A percentile compares a stretch with the other conserved stretches of the same genome.
phyloP scores from a whole-genome alignment of 1,140 invertebrate genomes.

The Metaphire vulgaris region DNA sequence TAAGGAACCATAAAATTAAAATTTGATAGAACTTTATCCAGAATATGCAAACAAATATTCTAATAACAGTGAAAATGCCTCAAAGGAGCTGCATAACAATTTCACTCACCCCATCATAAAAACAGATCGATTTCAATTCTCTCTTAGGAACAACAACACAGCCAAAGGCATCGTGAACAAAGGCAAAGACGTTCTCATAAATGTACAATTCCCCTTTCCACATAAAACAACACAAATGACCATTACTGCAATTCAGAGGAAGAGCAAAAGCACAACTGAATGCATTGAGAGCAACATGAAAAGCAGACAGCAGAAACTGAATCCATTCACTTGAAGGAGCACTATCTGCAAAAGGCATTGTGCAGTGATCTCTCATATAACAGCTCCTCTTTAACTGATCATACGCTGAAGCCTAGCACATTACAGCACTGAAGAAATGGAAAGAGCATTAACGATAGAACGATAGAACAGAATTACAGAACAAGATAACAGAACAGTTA shows the following conservation, averaged over 20 bases:
- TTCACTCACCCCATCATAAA: neutral
- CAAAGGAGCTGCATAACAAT: no score
- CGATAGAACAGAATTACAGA: no score
- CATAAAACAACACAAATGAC: no score
- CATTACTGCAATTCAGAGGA: no score
- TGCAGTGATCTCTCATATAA: neutral
- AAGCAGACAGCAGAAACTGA: neutral
- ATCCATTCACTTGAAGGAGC: neutral
- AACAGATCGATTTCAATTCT: neutral
- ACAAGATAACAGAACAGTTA: no score
- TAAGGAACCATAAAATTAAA: neutral
- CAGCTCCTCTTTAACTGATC: neutral
- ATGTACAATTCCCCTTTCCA: neutral
- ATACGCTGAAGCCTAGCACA: no score
- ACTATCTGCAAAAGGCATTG: neutral
- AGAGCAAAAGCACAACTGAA: neutral
- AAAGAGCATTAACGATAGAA: no score
- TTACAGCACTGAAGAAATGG: no score
- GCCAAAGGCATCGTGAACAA: neutral
- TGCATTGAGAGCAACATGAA: neutral
- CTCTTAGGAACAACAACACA: neutral
- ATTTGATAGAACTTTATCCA: neutral
- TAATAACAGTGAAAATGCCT: neutral
- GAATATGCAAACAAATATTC: neutral
- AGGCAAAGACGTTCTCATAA: neutral